Percentiles rank a stretch among this genome's conserved stretches.
phyloP scores from a whole-genome alignment of 1,140 invertebrate species.

The Limonius californicus region DNA sequence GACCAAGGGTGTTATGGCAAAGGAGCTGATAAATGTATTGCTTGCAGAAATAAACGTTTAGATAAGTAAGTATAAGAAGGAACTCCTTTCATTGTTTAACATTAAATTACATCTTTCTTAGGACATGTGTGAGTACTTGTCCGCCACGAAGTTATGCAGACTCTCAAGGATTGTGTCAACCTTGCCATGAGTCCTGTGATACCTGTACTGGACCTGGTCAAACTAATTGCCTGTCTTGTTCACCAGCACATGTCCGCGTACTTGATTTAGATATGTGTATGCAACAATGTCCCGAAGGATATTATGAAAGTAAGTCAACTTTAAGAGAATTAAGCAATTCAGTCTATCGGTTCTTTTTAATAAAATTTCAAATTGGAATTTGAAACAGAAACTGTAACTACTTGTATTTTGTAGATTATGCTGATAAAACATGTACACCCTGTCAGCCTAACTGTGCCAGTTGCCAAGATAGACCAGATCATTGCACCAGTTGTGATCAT shows the following conservation, averaged over 20 bases:
- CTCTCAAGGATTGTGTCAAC: conserved; percentile 71
- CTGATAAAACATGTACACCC: conserved; percentile 70
- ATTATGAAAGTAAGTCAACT: conserved; percentile 74
- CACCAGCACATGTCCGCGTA: conserved; percentile 71
- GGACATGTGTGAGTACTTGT: conserved; percentile 74
- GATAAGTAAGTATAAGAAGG: conserved; percentile 61
- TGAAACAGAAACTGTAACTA: too few relatives aligned
- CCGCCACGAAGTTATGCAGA: conserved; percentile 75
- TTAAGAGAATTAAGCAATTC: neutral
- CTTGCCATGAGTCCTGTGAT: conserved; percentile 79
- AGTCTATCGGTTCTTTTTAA: too few relatives aligned
- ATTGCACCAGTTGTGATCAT: conserved; percentile 79
- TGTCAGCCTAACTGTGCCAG: conserved; percentile 77
- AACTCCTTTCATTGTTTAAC: too few relatives aligned
- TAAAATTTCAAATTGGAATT: too few relatives aligned
- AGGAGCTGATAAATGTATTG: conserved; percentile 73
- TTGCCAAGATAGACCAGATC: conserved; percentile 74
- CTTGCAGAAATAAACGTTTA: conserved; percentile 72
- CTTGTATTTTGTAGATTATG: conserved; percentile 58
- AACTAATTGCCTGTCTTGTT: conserved; percentile 76
- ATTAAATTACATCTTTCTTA: conserved; percentile 44
- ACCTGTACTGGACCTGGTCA: conserved; percentile 79
- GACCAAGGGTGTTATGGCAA: conserved; percentile 76
- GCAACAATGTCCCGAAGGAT: conserved; percentile 80
- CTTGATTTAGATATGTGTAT: conserved; percentile 76